A percentile compares a stretch with the other conserved stretches of the same genome.
Conservation (phyloP, 2,113 vertebrate species). For the Lampris incognitus region DNA sequence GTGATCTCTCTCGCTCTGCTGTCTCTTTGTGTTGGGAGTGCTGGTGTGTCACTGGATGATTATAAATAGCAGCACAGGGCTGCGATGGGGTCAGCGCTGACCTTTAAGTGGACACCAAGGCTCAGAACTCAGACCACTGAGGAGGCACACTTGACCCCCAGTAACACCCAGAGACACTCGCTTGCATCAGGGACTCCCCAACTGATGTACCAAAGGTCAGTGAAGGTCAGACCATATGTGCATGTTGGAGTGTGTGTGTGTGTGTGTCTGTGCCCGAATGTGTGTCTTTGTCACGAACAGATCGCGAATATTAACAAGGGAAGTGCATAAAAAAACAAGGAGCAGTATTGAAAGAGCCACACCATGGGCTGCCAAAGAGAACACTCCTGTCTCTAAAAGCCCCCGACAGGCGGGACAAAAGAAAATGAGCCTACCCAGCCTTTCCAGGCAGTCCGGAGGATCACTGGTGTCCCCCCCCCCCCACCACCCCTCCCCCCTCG, state of each 20-base stretch:
- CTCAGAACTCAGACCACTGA: constrained; percentile 41
- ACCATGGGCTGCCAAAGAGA: constrained; percentile 33
- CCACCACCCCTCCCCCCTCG: neutral
- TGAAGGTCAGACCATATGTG: constrained; percentile 39
- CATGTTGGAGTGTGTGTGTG: neutral
- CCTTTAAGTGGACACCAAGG: constrained; percentile 63
- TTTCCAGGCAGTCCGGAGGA: constrained; percentile 11
- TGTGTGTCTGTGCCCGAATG: neutral
- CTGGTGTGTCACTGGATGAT: constrained; percentile 30
- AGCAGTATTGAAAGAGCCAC: constrained; percentile 2
- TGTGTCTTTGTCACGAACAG: neutral
- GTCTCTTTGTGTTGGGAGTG: constrained; percentile 45
- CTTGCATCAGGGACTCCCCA: constrained; percentile 9
- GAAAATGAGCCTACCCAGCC: constrained; percentile 20
- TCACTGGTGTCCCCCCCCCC: constrained; percentile 22
- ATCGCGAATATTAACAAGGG: neutral
- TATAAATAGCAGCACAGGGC: constrained; percentile 66
- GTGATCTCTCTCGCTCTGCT: constrained; percentile 24
- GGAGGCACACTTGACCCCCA: constrained; percentile 37
- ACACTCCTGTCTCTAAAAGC: neutral
- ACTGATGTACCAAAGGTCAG: constrained; percentile 48
- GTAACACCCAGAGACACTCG: neutral
- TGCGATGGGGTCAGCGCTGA: constrained; percentile 56
- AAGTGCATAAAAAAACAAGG: constrained; percentile 17
- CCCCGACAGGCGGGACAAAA: constrained; percentile 11